Evolutionary conservation across 92 coral and sea anemone genomes (phyloP).

Genomic region (Heteractis magnifica): DNA sequence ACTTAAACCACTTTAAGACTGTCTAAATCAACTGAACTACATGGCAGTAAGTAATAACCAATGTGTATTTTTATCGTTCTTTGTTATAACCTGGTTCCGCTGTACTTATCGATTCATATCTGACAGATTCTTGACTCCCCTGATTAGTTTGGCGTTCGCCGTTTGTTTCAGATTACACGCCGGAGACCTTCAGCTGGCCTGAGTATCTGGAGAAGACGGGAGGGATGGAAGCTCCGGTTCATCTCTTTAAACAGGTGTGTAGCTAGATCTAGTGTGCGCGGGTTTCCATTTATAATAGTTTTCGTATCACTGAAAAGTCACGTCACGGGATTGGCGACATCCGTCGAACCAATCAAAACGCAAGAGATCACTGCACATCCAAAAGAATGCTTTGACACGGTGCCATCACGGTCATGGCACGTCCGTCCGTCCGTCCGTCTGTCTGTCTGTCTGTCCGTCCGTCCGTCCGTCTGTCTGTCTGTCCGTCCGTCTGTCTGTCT

Average conservation of each 20-base stretch:
- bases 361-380: no score
- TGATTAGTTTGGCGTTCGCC: slow-evolving; percentile 54
- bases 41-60: slow-evolving; percentile 21
- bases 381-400: no score
- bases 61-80: slow-evolving; percentile 5
- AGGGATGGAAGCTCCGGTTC: slow-evolving; percentile 87
- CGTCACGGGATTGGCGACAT: no score
- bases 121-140: slow-evolving; percentile 43
- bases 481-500: no score
- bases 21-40: slow-evolving; percentile 19
- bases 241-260: slow-evolving; percentile 88
- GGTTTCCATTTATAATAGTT: not conserved
- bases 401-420: no score
- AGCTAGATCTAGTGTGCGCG: not conserved
- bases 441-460: no score
- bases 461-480: no score
- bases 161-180: slow-evolving; percentile 73
- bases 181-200: slow-evolving; percentile 88
- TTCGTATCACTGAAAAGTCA: no score
- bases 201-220: slow-evolving; percentile 95
- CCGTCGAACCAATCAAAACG: no score
- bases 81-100: slow-evolving; percentile 55
- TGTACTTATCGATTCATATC: slow-evolving; percentile 23
- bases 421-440: no score
- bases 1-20: slow-evolving; percentile 17